Evolutionary conservation across 92 coral and sea anemone species (phyloP), one percentile per base, ranked within the genome.

Genomic region (Zoanthus gigantus): DNA sequence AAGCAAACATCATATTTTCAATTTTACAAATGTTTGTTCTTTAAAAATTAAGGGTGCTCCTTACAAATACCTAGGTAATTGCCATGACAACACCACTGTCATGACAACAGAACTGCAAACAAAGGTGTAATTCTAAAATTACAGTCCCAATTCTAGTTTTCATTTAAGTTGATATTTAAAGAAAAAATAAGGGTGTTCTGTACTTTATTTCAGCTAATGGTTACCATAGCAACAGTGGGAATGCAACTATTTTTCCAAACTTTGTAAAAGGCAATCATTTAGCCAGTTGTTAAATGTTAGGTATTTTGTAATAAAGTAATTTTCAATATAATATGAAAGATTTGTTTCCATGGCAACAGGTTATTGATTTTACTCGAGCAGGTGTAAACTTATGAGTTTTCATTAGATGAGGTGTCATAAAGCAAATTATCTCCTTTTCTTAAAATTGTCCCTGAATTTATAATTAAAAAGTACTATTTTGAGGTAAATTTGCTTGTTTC

Each of bases 321-420:
- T 72, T 72, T 9, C 14, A 0, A 16, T 32, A 72, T 34, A 34
- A 3, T 1, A 0, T 23, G 29, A 7, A 50, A n/a, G 14, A 9
- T 0, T 29, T 50, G 81, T 76, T 76, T 18, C 76, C 76, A 72
- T 72, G 76, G 76, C 46, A 71, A 72, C 76, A 50, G 44, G 48
- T 52, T 34, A 18, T 53, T 15, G 76, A 34, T 37, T 14, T 32
- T 5, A 72, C 76, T 34, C 23, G 11, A 10, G 17, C 48, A 7
- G 47, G 68, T 61, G 68, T 58, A 45, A 74, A 23, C 23, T 23
- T 23, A 23, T 23, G 23, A 23, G 23, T 23, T 23, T 23, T 23
- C 23, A 23, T 23, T 23, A 23, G 23, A 23, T 23, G 23, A 23
- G 23, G 23, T 23, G 23, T 23, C 23, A 23, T 23, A 23, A 23